Evolutionary conservation across 2,888 invertebrate genomes (phyloP).

Genomic region (Platypus cylindrus): DNA sequence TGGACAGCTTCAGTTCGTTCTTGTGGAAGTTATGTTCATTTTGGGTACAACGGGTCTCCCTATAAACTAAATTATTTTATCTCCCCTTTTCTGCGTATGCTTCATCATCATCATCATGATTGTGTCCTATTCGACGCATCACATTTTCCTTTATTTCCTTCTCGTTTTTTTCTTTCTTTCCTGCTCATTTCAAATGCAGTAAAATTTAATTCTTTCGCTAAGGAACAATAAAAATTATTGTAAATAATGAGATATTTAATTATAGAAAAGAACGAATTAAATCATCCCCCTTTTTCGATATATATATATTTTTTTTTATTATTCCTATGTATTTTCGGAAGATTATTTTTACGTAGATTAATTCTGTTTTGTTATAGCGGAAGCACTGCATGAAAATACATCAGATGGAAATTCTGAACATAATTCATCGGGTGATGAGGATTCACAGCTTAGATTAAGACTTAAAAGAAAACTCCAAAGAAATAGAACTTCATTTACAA

Average conservation of each 20-base stretch:
- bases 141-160: constrained; percentile 4
- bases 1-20: constrained; percentile 31
- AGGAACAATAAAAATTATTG: no score
- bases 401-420: constrained; percentile 87
- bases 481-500: constrained; percentile 95
- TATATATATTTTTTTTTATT: no score
- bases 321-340: no score
- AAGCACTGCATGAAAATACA: constrained; percentile 56
- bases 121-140: constrained; percentile 7
- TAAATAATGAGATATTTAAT: no score
- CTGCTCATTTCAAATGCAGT: no score
- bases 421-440: constrained; percentile 80
- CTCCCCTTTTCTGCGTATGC: constrained; percentile 13
- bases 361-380: constrained; percentile 29
- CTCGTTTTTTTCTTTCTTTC: neutral
- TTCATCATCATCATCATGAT: no score
- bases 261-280: no score
- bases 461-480: constrained; percentile 93
- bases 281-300: no score
- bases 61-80: constrained; percentile 27
- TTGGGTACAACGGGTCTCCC: constrained; percentile 25
- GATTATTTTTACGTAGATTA: no score
- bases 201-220: no score
- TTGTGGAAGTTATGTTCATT: constrained; percentile 34
- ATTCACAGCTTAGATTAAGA: constrained; percentile 83